Evolutionary conservation across 2,797 vertebrate species (phyloP), one percentile per base, ranked within the genome.

Genomic region (Phylloscopus collybita): DNA sequence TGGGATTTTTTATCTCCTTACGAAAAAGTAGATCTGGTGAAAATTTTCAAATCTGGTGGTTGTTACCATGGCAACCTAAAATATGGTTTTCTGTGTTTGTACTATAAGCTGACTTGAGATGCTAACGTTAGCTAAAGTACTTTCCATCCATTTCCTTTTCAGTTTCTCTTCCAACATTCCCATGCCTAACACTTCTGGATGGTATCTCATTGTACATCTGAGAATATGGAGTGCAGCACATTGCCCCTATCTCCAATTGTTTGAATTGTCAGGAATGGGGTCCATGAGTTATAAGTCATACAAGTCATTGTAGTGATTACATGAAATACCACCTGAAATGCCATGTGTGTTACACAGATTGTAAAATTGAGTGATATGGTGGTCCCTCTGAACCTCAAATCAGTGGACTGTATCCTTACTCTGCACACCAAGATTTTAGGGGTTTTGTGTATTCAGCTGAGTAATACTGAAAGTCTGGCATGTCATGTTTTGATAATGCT

Each of bases 11-110:
- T 36, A 50, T 80, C 47, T 64, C 19, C 14, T 64, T 88, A 59
- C n/a, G 80, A 78, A 73, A 85, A 79, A 11, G 5, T 80, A 45
- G 82, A 76, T 89, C 64, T 86, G 65, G 92, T 92, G 44, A 93
- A 90, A 80, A 38, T 67, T 80, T 81, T 76, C 42, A 88, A 49
- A 85, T 90, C 81, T 83, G 79, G 49, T 93, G 34, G 34, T 85
- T 82, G 85, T 86, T 91, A 64, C 85, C 20, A 8, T 88, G 57
- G 61, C 65, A 90, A 74, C 82, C 54, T 78, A 61, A 92, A 94
- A 65, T 80, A 74, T 15, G 32, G 49, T 20, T 73, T 65, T 80
- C 10, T 78, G 10, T 90, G 51, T 93, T 85, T 72, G 54, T 56
- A 54, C 62, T 81, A 2, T 88, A 70, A 62, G 42, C 32, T 73